These are phyloP conservation scores for Tetragonisca angustula DNA, from an alignment of 2,888 invertebrate species.

Conservation along the genomic window DNA sequence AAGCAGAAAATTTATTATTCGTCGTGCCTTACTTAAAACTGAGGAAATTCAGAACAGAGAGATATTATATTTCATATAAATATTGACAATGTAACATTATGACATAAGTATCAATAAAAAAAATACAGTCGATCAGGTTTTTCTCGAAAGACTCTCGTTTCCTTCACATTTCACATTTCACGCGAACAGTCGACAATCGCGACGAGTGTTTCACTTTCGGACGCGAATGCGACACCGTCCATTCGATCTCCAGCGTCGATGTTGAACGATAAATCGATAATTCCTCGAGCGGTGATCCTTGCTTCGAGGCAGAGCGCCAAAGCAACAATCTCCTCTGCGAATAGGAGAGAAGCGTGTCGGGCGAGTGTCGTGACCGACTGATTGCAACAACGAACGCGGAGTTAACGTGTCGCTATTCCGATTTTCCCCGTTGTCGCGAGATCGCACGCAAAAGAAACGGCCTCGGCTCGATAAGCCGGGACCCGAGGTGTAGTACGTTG, in stretches of 20 bases:
- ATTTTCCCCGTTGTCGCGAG: slow-evolving; percentile 26
- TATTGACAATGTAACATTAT: too few relatives aligned
- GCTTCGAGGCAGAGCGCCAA: not conserved
- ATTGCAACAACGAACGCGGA: not conserved
- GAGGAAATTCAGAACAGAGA: too few relatives aligned
- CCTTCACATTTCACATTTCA: too few relatives aligned
- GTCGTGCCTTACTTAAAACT: too few relatives aligned
- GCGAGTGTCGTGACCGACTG: slow-evolving; percentile 22
- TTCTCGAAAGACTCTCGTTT: too few relatives aligned
- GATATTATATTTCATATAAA: too few relatives aligned
- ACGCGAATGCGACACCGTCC: too few relatives aligned
- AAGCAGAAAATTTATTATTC: too few relatives aligned
- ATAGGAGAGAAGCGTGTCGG: slow-evolving; percentile 8
- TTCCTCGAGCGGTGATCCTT: not conserved
- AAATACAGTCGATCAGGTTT: too few relatives aligned
- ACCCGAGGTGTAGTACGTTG: slow-evolving; percentile 11
- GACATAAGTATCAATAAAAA: too few relatives aligned
- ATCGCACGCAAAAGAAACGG: slow-evolving; percentile 49
- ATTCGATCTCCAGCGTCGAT: not conserved
- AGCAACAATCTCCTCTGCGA: not conserved
- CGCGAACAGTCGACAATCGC: not conserved
- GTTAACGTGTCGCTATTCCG: slow-evolving; percentile 31
- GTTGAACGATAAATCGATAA: not conserved
- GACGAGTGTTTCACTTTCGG: too few relatives aligned
- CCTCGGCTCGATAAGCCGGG: slow-evolving; percentile 38